These are phyloP conservation scores for Microctenopoma stevenorrisi DNA, from an alignment of 2,797 vertebrate species.

Conservation along the genomic window DNA sequence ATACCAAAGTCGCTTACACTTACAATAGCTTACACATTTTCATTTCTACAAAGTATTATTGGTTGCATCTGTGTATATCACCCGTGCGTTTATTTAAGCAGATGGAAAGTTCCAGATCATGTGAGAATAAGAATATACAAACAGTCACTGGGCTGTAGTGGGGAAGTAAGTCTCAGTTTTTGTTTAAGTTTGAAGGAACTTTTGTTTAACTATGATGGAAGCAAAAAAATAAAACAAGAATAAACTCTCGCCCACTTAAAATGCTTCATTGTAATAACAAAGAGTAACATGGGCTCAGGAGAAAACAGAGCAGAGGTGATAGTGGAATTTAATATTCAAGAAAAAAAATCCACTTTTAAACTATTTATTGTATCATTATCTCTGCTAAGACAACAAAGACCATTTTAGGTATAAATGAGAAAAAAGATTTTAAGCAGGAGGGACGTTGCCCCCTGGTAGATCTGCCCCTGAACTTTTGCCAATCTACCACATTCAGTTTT, in stretches of 20 bases:
- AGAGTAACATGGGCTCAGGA: not conserved
- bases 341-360: too few species aligned
- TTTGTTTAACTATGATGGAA: not conserved
- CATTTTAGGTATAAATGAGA: too few species aligned
- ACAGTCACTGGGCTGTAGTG: not conserved
- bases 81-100: not conserved
- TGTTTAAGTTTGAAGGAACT: not conserved
- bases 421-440: too few species aligned
- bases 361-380: too few species aligned
- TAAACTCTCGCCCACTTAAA: too few species aligned
- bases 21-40: not conserved
- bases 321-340: too few species aligned
- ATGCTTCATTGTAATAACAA: not conserved
- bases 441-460: too few species aligned
- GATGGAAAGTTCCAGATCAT: constrained; percentile 9
- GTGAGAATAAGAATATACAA: not conserved
- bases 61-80: not conserved
- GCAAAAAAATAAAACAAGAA: too few species aligned
- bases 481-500: too few species aligned
- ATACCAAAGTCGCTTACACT: not conserved
- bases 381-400: too few species aligned
- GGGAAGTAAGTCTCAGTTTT: not conserved
- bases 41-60: not conserved
- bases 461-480: too few species aligned
- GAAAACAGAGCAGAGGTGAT: not conserved